Percentiles rank a stretch among this genome's conserved stretches.
Evolutionary conservation across 2,888 invertebrate genomes (phyloP).

Genomic region (Drosophila hamatofila): DNA sequence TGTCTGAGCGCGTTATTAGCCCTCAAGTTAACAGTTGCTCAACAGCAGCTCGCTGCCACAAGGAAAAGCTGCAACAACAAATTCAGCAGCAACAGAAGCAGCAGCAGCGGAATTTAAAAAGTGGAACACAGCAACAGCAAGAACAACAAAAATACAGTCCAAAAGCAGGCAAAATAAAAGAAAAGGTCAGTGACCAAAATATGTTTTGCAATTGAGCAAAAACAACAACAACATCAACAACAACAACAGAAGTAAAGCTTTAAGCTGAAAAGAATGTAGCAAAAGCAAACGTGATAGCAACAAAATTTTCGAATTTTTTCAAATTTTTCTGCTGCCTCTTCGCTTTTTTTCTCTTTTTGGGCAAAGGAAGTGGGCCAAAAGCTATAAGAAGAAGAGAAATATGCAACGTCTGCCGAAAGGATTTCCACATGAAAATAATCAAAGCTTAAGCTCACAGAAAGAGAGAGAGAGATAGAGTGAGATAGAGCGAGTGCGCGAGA

Average conservation of each 20-base stretch:
- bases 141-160: slow-evolving; percentile 60
- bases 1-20: slow-evolving; percentile 21
- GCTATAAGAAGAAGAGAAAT: slow-evolving; percentile 17
- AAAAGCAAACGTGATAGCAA: slow-evolving; percentile 55
- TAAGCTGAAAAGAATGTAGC: slow-evolving; percentile 67
- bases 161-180: slow-evolving; percentile 69
- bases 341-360: slow-evolving; percentile 20
- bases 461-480: not conserved
- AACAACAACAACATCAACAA: slow-evolving; percentile 37
- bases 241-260: slow-evolving; percentile 35
- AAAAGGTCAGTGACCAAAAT: slow-evolving; percentile 85
- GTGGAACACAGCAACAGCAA: slow-evolving; percentile 64
- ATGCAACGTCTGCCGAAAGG: slow-evolving; percentile 46
- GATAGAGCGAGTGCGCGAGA: not conserved
- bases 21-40: slow-evolving; percentile 45
- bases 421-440: slow-evolving; percentile 48
- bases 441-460: slow-evolving; percentile 11
- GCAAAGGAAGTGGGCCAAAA: slow-evolving; percentile 55
- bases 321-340: slow-evolving; percentile 36
- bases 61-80: slow-evolving; percentile 43
- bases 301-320: slow-evolving; percentile 46
- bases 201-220: slow-evolving; percentile 80
- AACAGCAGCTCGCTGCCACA: slow-evolving; percentile 26
- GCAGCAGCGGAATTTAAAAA: slow-evolving; percentile 62
- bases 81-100: slow-evolving; percentile 7